Conservation (phyloP, 2,113 vertebrate species). For the Bos javanicus region DNA sequence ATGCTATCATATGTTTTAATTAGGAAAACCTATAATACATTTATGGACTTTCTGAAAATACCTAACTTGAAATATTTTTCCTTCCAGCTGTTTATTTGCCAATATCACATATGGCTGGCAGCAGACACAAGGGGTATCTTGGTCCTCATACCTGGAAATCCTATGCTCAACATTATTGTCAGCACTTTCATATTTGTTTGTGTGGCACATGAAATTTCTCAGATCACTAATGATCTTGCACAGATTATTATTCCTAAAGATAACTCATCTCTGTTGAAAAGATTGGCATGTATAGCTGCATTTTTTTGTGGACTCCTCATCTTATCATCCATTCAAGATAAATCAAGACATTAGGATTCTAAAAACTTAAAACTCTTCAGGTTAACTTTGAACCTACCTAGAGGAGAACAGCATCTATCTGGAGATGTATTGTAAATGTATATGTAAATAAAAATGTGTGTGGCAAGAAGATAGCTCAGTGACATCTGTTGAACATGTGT, state of each 20-base stretch:
- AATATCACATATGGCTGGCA: conserved; percentile 99
- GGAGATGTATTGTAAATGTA: conserved; percentile 34
- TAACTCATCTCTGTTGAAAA: conserved; percentile 87
- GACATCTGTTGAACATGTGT: conserved; percentile 53
- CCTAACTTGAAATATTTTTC: background rate
- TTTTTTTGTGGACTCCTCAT: conserved; percentile 86
- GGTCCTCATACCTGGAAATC: conserved; percentile 95
- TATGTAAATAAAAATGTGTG: background rate
- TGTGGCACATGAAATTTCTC: conserved; percentile 96
- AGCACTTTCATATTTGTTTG: conserved; percentile 99
- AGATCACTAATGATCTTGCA: conserved; percentile 96
- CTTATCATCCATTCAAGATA: conserved; percentile 82
- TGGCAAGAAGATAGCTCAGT: conserved; percentile 54
- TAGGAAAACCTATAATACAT: background rate
- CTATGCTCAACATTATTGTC: conserved; percentile 92
- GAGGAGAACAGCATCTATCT: conserved; percentile 59
- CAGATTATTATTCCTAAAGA: conserved; percentile 97
- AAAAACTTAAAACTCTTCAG: conserved; percentile 50
- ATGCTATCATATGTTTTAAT: background rate
- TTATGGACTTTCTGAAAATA: background rate
- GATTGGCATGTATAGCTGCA: conserved; percentile 82
- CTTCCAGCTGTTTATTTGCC: conserved; percentile 96
- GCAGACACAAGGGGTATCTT: conserved; percentile 97
- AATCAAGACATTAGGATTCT: conserved; percentile 69
- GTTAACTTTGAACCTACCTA: conserved; percentile 59